Conservation (phyloP, 1,140 invertebrate genomes). For the Berghia stephanieae region DNA sequence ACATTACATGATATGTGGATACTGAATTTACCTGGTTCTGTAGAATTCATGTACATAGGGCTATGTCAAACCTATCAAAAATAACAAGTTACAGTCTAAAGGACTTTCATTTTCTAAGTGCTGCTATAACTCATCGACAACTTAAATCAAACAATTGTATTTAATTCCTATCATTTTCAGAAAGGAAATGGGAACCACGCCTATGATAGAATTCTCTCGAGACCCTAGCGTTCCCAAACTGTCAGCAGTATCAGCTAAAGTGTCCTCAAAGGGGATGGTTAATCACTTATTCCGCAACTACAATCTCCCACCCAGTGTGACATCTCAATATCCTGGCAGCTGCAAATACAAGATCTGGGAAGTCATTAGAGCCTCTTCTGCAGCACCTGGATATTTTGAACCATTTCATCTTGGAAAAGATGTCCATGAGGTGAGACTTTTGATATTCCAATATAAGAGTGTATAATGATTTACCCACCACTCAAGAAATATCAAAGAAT, state of each 20-base stretch:
- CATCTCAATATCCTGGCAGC: constrained; percentile 83
- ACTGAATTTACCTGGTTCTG: too few relatives aligned
- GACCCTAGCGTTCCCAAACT: constrained; percentile 72
- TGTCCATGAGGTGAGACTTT: constrained; percentile 84
- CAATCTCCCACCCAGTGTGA: constrained; percentile 77
- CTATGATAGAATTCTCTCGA: constrained; percentile 75
- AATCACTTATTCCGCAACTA: constrained; percentile 94
- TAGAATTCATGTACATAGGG: too few relatives aligned
- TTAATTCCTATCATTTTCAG: constrained; percentile 44
- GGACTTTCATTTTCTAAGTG: too few relatives aligned
- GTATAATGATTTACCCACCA: too few relatives aligned
- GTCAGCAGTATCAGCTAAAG: constrained; percentile 80
- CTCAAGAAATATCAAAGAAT: too few relatives aligned
- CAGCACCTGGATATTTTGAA: constrained; percentile 92
- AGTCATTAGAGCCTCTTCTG: constrained; percentile 88
- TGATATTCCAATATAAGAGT: too few relatives aligned
- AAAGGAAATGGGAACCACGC: constrained; percentile 75
- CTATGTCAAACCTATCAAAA: too few relatives aligned
- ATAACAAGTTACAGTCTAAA: too few relatives aligned
- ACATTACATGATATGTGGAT: too few relatives aligned
- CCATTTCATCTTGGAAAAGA: constrained; percentile 81
- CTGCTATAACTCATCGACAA: too few relatives aligned
- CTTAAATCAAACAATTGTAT: too few relatives aligned
- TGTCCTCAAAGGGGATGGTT: constrained; percentile 80
- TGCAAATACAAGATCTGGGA: constrained; percentile 83